Evolutionary conservation across 2,113 vertebrate genomes (phyloP), one percentile per base, ranked within the genome.

Genomic region (Myodes glareolus): DNA sequence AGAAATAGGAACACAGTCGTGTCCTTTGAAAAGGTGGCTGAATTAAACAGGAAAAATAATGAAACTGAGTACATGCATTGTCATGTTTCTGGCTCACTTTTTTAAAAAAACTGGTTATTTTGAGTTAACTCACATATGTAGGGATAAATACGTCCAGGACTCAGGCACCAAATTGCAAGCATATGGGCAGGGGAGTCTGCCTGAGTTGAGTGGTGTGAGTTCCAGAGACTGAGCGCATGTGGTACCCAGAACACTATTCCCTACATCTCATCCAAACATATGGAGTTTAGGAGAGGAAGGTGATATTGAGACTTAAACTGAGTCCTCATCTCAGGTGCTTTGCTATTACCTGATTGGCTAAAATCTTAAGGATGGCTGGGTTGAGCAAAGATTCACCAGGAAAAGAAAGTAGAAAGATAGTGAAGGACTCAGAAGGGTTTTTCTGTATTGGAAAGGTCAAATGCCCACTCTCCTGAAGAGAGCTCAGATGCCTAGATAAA

Each of bases 21-120:
- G 42, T 76, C 72, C 23, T 95, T 89, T 82, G n/a, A 52, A 80
- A 94, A 92, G 50, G n/a, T 70, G 27, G 76, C 27, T 72, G 70
- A 96, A 87, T 95, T 92, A 94, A 93, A 76, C 33, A 85, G 47
- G 45, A 23, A 55, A 90, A 85, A 92, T 94, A 92, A 80, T 94
- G 39, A 94, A 87, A 67, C 17, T 19, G 47, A 91, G 42, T 70
- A 2, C 52, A 94, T 88, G 55, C 13, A 29, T 21, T 52, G 65
- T 77, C 91, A 92, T 50, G 50, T 2, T 93, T 82, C 81, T 84
- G 75, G 21, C 31, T 95, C 31, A 45, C 8, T 90, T 92, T 90
- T 92, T 45, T 27, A 13, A 67, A 73, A 75, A 92, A 88, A 31
- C 0, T 72, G 47, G 36, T 89, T 95, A 89, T 92, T 89, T 8